Percentiles rank a stretch among this genome's conserved stretches.
Conservation (phyloP, 2,113 vertebrate species). For the Neofelis nebulosa region DNA sequence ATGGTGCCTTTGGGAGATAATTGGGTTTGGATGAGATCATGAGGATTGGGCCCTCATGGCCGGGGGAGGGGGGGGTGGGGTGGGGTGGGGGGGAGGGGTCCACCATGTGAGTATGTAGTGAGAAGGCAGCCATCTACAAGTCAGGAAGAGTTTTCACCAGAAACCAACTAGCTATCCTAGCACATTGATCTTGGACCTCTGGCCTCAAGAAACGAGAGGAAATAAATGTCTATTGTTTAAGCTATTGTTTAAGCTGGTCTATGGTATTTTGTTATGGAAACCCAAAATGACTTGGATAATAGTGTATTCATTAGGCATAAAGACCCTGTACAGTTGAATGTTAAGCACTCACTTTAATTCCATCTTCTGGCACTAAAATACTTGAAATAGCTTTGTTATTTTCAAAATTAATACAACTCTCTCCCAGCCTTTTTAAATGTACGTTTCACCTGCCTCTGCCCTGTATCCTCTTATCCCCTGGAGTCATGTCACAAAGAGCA, state of each 20-base stretch:
- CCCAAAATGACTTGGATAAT: not conserved
- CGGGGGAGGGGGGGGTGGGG: not conserved
- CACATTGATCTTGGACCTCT: not conserved
- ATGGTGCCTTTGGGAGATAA: not conserved
- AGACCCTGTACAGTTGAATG: not conserved
- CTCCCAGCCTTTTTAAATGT: not conserved
- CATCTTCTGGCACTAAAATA: not conserved
- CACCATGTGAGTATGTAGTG: not conserved
- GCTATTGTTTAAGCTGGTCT: not conserved
- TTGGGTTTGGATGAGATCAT: not conserved
- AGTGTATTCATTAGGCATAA: not conserved
- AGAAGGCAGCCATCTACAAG: not conserved
- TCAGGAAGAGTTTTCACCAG: not conserved
- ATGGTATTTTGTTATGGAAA: not conserved
- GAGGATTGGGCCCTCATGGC: not conserved
- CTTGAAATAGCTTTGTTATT: not conserved
- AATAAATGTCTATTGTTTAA: not conserved
- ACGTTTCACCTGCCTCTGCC: not conserved
- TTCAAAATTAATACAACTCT: not conserved
- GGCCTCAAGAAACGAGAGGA: not conserved
- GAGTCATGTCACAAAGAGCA: not conserved
- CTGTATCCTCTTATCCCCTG: not conserved
- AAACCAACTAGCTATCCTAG: accelerated
- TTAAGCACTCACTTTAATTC: not conserved
- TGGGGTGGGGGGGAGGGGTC: not conserved